Evolutionary conservation across 92 coral and sea anemone species (phyloP), one percentile per base, ranked within the genome.

Genomic region (Muricea muricata): DNA sequence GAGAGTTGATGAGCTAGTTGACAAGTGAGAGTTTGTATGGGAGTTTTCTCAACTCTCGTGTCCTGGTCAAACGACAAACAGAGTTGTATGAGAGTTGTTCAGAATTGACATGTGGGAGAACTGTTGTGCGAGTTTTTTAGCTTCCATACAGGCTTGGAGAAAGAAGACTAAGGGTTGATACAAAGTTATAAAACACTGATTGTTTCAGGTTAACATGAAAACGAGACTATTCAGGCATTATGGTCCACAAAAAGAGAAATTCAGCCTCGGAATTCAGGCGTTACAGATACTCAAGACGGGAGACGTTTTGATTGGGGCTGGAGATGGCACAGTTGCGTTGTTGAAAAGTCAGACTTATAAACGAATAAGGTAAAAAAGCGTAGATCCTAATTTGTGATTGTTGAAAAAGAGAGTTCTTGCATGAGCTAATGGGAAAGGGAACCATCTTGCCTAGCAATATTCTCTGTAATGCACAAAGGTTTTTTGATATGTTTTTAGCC

Each of bases 301-400:
- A 26, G 91, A 90, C n/a, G 37, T 97, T 29, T 46, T 97, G 75
- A 89, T 93, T 74, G 99, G 99, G 34, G 93, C 98, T 85, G 99
- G 99, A 7, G 98, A 96, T 89, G 99, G 99, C 10, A 93, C 98
- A 2, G 93, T 96, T 28, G 99, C 97, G 26, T 74, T 90, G 61
- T 81, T 96, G 35, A 90, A 76, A 40, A 78, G 52, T 28, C 52
- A 78, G 14, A 78, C 83, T 1, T 35, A 70, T 32, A 47, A 63
- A 60, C 65, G 42, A 39, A 10, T 80, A 65, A 71, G 71, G 73
- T 58, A 65, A 14, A 55, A 20, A 40, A 54, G 32, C 25, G 14
- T 29, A 76, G 15, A 46, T 24, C 8, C 30, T 33, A 33, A 29
- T 4, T 26, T 15, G 37, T 55, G 45, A 54, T 34, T n/a, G n/a